Evolutionary conservation across 2,888 invertebrate species (phyloP).

Genomic region (Drosophila antonietae): DNA sequence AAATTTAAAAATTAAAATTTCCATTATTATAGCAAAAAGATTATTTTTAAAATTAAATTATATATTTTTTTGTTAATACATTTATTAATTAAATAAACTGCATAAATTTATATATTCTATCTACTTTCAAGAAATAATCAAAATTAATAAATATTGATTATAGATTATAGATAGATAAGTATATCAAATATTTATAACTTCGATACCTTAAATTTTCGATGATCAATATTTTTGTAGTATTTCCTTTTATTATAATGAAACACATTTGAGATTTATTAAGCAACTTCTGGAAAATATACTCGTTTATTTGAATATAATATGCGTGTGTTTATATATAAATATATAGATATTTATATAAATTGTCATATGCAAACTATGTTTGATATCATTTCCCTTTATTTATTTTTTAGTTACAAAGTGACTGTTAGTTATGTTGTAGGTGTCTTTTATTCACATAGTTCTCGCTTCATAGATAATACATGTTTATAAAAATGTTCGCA

Average conservation of each 20-base stretch:
- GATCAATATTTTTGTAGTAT: background rate
- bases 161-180: background rate
- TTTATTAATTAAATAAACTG: background rate
- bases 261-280: constrained; percentile 32
- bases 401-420: constrained; percentile 50
- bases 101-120: background rate
- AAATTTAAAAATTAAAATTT: background rate
- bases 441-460: constrained; percentile 69
- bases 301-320: constrained; percentile 43
- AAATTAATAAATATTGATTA: background rate
- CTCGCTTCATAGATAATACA: constrained; percentile 61
- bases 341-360: constrained; percentile 21
- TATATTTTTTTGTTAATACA: background rate
- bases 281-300: constrained; percentile 72
- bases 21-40: background rate
- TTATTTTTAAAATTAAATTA: background rate
- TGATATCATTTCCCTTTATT: constrained; percentile 28
- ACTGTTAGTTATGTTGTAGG: constrained; percentile 29
- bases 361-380: constrained; percentile 55
- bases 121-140: background rate
- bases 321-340: constrained; percentile 21
- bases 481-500: constrained; percentile 54
- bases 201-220: background rate
- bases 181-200: background rate
- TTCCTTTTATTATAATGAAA: constrained; percentile 18